Evolutionary conservation across 2,797 vertebrate species (phyloP).

Genomic region (Melanotaenia trifasciata): DNA sequence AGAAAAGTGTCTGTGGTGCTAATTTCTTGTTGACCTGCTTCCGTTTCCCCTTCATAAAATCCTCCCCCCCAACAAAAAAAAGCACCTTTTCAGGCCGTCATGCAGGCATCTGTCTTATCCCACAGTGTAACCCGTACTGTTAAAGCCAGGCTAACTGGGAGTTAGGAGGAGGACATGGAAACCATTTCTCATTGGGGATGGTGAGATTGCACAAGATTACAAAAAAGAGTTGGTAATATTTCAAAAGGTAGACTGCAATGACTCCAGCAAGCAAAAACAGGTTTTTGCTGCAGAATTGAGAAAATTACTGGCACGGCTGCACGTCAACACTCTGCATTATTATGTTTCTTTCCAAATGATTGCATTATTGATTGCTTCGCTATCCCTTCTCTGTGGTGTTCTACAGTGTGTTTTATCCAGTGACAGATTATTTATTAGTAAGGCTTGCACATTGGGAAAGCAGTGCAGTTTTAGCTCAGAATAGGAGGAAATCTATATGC

Average conservation of each 20-base stretch:
- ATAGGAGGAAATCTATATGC: slow-evolving; percentile 29
- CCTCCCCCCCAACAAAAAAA: slow-evolving; percentile 8
- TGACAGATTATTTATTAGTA: slow-evolving; percentile 43
- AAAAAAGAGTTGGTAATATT: slow-evolving; percentile 27
- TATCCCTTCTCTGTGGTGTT: slow-evolving; percentile 37
- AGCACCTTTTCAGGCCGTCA: slow-evolving; percentile 79
- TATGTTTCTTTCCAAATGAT: slow-evolving; percentile 53
- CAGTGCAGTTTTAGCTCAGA: slow-evolving; percentile 15
- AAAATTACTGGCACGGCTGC: slow-evolving; percentile 34
- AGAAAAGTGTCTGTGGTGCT: slow-evolving; percentile 19
- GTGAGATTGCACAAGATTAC: slow-evolving; percentile 25
- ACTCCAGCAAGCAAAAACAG: slow-evolving; percentile 55
- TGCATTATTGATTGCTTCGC: slow-evolving; percentile 64
- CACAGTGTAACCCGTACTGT: slow-evolving; percentile 67
- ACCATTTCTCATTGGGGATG: slow-evolving; percentile 17
- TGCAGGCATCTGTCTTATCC: slow-evolving; percentile 49
- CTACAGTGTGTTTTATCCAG: slow-evolving; percentile 24
- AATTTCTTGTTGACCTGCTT: slow-evolving; percentile 43
- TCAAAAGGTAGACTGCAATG: slow-evolving; percentile 49
- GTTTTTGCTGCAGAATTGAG: slow-evolving; percentile 28
- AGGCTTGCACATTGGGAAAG: slow-evolving; percentile 23
- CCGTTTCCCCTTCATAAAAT: slow-evolving; percentile 3
- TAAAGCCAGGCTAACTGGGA: slow-evolving; percentile 28
- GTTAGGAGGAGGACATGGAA: background rate
- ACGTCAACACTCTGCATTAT: slow-evolving; percentile 33